Base-by-base conservation (phyloP, 1,140 invertebrate genomes). In the Eubasilissa regina region DNA sequence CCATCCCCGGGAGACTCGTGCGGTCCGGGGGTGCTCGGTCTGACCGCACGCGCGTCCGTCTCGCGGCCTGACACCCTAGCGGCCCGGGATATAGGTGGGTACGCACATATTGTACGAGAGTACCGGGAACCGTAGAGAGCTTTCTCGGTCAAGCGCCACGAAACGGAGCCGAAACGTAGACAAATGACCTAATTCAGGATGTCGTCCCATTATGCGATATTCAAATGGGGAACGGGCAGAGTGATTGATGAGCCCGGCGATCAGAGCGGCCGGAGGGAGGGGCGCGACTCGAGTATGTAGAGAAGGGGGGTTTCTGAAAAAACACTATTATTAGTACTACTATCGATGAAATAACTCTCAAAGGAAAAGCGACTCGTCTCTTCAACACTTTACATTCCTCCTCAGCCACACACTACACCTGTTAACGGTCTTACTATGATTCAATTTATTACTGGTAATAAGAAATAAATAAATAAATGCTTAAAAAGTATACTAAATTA, bases 231-330 rank as follows among this genome's bases (percentile, higher is more conserved):
- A 44, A 43, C 10, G 35, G 75, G 75, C 25, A 6, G 19, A 55
- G 66, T 78, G 77, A 78, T 78, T 73, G 77, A 78, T 78, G 77
- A 45, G n/a, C 45, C 53, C 64, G 77, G 72, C 56, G 60, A 77
- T 77, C 66, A 77, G 60, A 21, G 43, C 45, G 45, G n/a, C n/a
- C n/a, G 45, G 17, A 10, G 43, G 51, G 60, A 45, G 68, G 68
- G 45, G 35, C n/a, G n/a, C n/a, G n/a, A n/a, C n/a, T n/a, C n/a
- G n/a, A n/a, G n/a, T n/a, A n/a, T 35, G 25, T 35, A 6, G 25
- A 6, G 25, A 35, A 35, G 6, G 25, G n/a, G 25, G 25, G 25
- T 35, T 6, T 35, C 1, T 6, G 25, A 35, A 6, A 35, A 35
- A 35, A 51, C n/a, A 51, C 48, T 4, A 15, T n/a, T n/a, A n/a